Evolutionary conservation across 2,113 vertebrate genomes (phyloP), one percentile per base, ranked within the genome.

Genomic region (Poeciliopsis prolifica): DNA sequence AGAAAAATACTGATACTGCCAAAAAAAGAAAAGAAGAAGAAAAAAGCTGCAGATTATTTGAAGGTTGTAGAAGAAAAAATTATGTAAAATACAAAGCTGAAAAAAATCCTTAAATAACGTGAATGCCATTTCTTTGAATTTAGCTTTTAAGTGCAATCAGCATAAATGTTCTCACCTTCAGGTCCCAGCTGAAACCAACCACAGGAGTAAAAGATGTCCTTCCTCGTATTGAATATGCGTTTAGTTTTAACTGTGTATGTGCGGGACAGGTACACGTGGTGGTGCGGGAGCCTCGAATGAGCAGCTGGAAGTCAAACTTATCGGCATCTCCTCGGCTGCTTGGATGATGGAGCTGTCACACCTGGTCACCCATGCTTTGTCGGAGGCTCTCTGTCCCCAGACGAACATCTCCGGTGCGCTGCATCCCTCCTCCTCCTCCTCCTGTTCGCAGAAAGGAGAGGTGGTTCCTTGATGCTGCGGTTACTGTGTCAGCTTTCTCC

Each of bases 401-500:
- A 72, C 28, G 42, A 26, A 5, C 54, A 26, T 74, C 72, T 54
- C 22, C 60, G 13, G 31, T 62, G n/a, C 73, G 24, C 40, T 61
- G 66, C 9, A 75, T 54, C 63, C 30, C 31, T 37, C 35, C 35
- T 37, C 2, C 62, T 29, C 71, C 30, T 24, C 42, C 60, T 75
- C 31, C 54, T 68, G 37, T 5, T 26, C 64, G 1, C 62, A 33
- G 40, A 28, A 5, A 31, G n/a, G 17, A 48, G 66, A 31, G 75
- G 6, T 73, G 2, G 66, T 10, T 74, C 72, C 40, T 81, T 67
- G 82, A 86, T 11, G 72, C 28, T 60, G 74, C 61, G 19, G 72
- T 5, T 26, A 29, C 66, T 26, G n/a, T 75, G 73, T 86, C 84
- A 84, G 88, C 88, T 86, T 85, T 89, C 80, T 75, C 66, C 83